These are phyloP conservation scores for Xanthorhoe spadicearia DNA, from an alignment of 2,888 invertebrate genomes.

Conservation along the genomic window DNA sequence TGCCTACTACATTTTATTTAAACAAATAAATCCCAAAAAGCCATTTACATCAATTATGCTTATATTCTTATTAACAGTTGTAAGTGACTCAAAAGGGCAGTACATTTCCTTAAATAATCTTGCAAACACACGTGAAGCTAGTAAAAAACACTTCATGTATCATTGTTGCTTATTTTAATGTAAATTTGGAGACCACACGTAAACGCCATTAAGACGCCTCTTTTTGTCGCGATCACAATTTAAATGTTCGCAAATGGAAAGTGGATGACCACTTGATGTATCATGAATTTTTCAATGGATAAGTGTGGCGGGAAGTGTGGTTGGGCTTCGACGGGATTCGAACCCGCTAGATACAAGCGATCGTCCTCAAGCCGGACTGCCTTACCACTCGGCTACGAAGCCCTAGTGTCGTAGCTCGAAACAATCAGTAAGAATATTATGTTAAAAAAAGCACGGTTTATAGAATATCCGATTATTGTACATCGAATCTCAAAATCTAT, in stretches of 20 bases:
- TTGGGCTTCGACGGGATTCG: no score
- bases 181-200: conserved; percentile 32
- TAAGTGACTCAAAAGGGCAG: not conserved
- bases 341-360: no score
- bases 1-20: not conserved
- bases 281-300: conserved; percentile 7
- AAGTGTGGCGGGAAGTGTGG: not conserved
- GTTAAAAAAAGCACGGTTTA: conserved; percentile 2
- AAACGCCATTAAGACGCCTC: conserved; percentile 10
- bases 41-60: not conserved
- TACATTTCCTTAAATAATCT: conserved; percentile 10
- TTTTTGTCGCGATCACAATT: conserved; percentile 27
- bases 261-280: conserved; percentile 16
- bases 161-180: conserved; percentile 19
- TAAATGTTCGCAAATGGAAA: conserved; percentile 26
- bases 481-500: no score
- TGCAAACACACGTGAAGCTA: conserved; percentile 7
- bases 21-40: not conserved
- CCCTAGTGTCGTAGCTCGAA: no score
- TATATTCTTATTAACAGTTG: not conserved
- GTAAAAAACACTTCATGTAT: conserved; percentile 7
- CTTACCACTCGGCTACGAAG: no score
- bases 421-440: no score
- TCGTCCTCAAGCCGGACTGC: no score
- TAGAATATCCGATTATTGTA: not conserved